These are phyloP conservation scores for Rachycentron canadum DNA, from an alignment of 2,797 vertebrate species.

Conservation along the genomic window DNA sequence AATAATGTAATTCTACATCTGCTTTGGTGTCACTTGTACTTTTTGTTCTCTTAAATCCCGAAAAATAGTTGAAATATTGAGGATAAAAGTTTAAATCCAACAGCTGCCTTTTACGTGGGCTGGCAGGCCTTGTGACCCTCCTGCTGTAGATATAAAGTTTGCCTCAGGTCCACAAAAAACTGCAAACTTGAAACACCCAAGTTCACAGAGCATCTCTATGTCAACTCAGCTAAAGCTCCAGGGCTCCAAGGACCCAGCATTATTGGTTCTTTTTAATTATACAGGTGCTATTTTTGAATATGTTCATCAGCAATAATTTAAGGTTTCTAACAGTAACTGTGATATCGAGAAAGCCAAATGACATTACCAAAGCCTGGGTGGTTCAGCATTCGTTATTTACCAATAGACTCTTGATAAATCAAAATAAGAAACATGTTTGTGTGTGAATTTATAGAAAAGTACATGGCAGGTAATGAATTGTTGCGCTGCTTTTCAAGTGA, in stretches of 20 bases:
- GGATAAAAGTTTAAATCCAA: slow-evolving; percentile 25
- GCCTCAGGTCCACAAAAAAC: slow-evolving; percentile 19
- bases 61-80: slow-evolving; percentile 14
- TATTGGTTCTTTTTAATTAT: slow-evolving; percentile 16
- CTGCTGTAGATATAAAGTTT: slow-evolving; percentile 15
- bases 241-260: slow-evolving; percentile 10
- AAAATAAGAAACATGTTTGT: slow-evolving; percentile 83
- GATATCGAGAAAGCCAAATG: not conserved
- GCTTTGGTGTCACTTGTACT: not conserved
- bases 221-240: slow-evolving; percentile 4
- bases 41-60: slow-evolving; percentile 5
- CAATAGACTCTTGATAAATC: slow-evolving; percentile 8
- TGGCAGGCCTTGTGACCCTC: slow-evolving; percentile 28
- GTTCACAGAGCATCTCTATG: slow-evolving; percentile 18
- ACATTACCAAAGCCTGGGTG: slow-evolving; percentile 1
- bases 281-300: slow-evolving; percentile 20
- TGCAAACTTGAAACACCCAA: slow-evolving; percentile 13
- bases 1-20: slow-evolving; percentile 11
- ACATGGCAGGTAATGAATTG: slow-evolving; percentile 82
- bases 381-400: slow-evolving; percentile 19
- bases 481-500: slow-evolving; percentile 82
- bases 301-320: slow-evolving; percentile 8
- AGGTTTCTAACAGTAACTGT: not conserved
- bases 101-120: slow-evolving; percentile 3
- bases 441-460: slow-evolving; percentile 83